Evolutionary conservation across 2,797 vertebrate genomes (phyloP).

Genomic region (Pogoniulus pusillus): DNA sequence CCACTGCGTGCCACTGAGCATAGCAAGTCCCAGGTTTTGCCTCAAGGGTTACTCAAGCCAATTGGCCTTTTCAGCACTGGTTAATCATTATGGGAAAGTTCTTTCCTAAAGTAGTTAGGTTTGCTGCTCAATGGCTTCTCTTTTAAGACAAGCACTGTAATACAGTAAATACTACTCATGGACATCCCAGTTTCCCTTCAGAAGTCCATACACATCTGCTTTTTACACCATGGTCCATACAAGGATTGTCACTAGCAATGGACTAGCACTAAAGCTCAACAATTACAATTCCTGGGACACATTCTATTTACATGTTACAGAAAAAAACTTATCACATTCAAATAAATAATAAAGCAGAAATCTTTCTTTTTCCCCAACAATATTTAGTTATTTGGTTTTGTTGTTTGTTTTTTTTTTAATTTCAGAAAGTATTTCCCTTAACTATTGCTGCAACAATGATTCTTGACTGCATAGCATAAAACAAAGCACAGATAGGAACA

Average conservation of each 20-base stretch:
- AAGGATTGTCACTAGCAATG: not conserved
- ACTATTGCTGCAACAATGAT: not conserved
- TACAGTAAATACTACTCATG: not conserved
- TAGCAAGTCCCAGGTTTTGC: conserved; percentile 12
- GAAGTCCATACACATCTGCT: rapidly evolving
- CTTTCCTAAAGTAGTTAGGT: conserved; percentile 19
- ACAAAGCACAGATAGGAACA: not conserved
- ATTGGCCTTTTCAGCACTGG: conserved; percentile 39
- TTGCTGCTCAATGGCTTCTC: not conserved
- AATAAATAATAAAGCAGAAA: not conserved
- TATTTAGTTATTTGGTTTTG: not conserved
- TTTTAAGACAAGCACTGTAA: not conserved
- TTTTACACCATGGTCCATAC: not conserved
- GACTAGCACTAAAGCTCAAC: not conserved
- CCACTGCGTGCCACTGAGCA: not conserved
- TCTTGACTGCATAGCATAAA: not conserved
- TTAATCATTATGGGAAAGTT: conserved; percentile 63
- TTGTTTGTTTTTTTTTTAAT: not conserved
- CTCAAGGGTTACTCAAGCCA: conserved; percentile 25
- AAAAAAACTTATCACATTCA: not conserved
- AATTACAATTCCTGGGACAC: not conserved
- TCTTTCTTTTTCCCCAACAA: not conserved
- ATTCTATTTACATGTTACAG: not conserved
- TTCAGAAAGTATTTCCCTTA: not conserved
- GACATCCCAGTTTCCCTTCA: not conserved